Evolutionary conservation across 2,888 invertebrate genomes (phyloP).

Genomic region (Diarsia brunnea): DNA sequence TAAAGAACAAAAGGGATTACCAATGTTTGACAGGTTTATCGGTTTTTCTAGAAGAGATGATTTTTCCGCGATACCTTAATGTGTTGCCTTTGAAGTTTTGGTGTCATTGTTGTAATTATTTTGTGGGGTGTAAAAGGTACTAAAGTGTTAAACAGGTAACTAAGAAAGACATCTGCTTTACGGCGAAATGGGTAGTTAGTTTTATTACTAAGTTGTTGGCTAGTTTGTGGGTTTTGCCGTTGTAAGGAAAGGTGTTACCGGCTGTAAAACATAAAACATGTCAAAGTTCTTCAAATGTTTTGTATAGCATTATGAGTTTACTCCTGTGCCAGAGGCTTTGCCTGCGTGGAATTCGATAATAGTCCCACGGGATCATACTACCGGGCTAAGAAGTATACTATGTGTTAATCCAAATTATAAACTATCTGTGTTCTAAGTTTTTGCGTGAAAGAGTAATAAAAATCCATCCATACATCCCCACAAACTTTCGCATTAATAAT

Average conservation of each 20-base stretch:
- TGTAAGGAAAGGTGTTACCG: not conserved
- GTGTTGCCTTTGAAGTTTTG: constrained; percentile 20
- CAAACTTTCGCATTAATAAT: too few species aligned
- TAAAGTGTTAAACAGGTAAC: constrained; percentile 27
- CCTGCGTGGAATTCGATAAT: too few species aligned
- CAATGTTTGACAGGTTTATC: constrained; percentile 14
- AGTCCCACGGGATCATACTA: too few species aligned
- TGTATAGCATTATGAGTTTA: not conserved
- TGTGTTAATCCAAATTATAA: too few species aligned
- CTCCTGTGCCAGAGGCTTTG: too few species aligned
- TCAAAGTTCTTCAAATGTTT: not conserved
- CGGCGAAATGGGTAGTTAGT: constrained; percentile 26
- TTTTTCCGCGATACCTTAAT: constrained; percentile 19
- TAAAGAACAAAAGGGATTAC: constrained; percentile 50
- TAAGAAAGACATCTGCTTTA: constrained; percentile 20
- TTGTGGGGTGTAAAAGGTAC: constrained; percentile 14
- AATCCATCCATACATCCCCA: too few species aligned
- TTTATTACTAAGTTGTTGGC: constrained; percentile 31
- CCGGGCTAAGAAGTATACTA: too few species aligned
- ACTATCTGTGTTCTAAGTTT: too few species aligned
- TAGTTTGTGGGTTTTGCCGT: constrained; percentile 11
- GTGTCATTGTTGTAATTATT: constrained; percentile 14
- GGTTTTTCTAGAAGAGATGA: constrained; percentile 44
- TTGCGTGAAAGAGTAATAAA: too few species aligned
- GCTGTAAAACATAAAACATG: not conserved